Evolutionary conservation across 2,888 invertebrate genomes (phyloP), one percentile per base, ranked within the genome.

Genomic region (Keiferia lycopersicella): DNA sequence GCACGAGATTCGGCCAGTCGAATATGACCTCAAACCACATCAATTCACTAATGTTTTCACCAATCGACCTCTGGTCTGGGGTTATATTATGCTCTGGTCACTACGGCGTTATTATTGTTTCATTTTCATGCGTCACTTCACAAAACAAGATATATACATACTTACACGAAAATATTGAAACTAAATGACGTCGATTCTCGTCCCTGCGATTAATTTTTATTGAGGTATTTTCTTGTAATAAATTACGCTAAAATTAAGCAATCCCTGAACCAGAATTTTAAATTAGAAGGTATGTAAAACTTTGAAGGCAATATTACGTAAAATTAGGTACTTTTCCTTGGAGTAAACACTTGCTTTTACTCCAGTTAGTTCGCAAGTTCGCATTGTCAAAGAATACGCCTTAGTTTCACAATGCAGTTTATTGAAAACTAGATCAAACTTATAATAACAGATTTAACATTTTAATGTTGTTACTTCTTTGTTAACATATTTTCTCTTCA

Each of bases 291-390:
- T 6, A 60, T 2, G 41, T n/a, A 45, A 51, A 60, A 60, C 57
- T 63, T 22, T 41, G 10, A 57, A 41, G 45, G 48, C 53, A 11
- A 63, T 45, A n/a, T n/a, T n/a, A n/a, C n/a, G 22, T 56, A 57
- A 57, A 57, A 63, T 63, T 57, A n/a, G n/a, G n/a, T n/a, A 63
- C 56, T 63, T 63, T 41, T 45, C 16, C 45, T 57, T 63, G 34
- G 48, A 48, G 20, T 48, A 48, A 45, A 22, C 18, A 41, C 30
- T 34, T 56, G 12, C 20, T 48, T 22, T 60, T 45, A 11, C 39
- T n/a, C n/a, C 26, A 26, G 45, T 60, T 60, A 39, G 34, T 34
- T 34, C 10, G 34, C 34, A 8, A 34, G n/a, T 59, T 59, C 58
- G 41, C 39, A 41, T 45, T 45, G 16, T 60, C 34, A 34, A 20